Conservation (phyloP, 2,113 vertebrate genomes). For the Lichenostomus cassidix region DNA sequence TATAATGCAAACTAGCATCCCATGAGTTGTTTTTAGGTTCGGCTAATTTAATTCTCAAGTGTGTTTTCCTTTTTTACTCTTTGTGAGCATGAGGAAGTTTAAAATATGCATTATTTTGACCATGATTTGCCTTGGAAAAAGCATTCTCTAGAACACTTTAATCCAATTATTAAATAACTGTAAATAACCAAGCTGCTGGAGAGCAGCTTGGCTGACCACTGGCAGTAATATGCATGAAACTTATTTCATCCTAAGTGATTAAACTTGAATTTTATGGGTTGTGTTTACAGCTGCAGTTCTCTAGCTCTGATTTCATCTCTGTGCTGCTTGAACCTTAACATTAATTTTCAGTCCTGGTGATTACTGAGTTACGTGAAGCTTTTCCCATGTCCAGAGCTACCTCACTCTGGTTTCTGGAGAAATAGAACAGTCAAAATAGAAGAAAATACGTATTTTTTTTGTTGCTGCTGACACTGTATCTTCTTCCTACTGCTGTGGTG, state of each 20-base stretch:
- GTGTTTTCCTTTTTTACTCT: background rate
- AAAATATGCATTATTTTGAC: background rate
- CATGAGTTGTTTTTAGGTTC: background rate
- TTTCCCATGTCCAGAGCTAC: background rate
- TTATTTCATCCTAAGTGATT: background rate
- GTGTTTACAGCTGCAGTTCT: background rate
- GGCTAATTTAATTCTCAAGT: background rate
- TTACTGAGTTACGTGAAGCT: background rate
- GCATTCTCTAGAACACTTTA: background rate
- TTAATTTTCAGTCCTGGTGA: background rate
- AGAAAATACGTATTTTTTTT: rapidly evolving
- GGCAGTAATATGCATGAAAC: background rate
- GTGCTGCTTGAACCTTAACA: background rate
- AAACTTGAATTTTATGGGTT: background rate
- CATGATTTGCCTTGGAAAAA: background rate
- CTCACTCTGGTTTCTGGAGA: background rate
- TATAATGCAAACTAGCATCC: background rate
- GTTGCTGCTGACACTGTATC: background rate
- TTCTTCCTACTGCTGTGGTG: background rate
- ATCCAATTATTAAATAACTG: background rate
- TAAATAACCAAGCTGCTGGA: background rate
- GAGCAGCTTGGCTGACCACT: background rate
- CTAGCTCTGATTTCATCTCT: background rate
- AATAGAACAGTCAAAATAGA: background rate
- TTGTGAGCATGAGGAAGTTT: background rate